Base-by-base conservation (phyloP, 1,140 invertebrate genomes). In the Luehdorfia chinensis region DNA sequence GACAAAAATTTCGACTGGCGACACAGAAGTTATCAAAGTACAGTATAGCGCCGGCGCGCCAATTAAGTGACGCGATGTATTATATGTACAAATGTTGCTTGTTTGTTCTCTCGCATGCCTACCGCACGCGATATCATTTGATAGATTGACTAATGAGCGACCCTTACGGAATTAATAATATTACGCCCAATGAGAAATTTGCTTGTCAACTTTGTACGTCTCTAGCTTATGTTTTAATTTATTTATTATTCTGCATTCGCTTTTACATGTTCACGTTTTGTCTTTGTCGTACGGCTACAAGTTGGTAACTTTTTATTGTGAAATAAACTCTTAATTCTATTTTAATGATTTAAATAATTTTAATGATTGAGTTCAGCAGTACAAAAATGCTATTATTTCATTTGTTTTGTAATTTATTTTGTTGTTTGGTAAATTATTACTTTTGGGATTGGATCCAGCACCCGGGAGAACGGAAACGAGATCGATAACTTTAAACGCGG, bases 111-210 rank as follows among this genome's bases (percentile, higher is more conserved):
- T 31, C 28, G 48, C 47, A 50, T 57, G 53, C 50, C 46, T 48
- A 47, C 52, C 49, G 54, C 62, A 58, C 59, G 59, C 59, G 47
- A 59, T 56, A 52, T 45, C 51, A 41, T 59, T 59, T 58, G 54
- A 65, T 58, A 67, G 51, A 60, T 70, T 60, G 51, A 59, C 54
- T 64, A 61, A 59, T 66, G 63, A 61, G 46, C 50, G 51, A 56
- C 51, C 59, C 58, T 43, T 56, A 27, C 47, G 46, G 47, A 47
- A 67, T 67, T 62, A 56, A 59, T 56, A 58, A 62, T 54, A 57
- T 33, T 34, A 30, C 55, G 51, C 47, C 44, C 55, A 49, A 66
- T 58, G 47, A 56, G 51, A 53, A 56, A 39, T 19, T 55, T 30
- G 39, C 51, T 47, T 47, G 59, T 52, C 37, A 41, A 4, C 13